phyloP scores from a whole-genome alignment of 2,113 vertebrate species.

The Grus americana region DNA sequence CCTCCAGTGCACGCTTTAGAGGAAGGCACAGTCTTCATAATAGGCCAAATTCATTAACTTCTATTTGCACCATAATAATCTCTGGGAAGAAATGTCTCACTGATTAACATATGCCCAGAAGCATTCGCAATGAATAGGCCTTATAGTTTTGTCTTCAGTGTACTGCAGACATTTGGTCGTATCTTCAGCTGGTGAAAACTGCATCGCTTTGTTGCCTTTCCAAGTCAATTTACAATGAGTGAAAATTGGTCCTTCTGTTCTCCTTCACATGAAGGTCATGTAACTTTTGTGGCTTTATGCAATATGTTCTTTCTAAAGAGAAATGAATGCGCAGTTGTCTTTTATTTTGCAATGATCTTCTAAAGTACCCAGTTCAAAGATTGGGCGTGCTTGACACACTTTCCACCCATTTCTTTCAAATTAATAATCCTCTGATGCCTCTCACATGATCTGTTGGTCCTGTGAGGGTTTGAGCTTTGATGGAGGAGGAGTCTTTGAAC shows the following conservation, averaged over 20 bases:
- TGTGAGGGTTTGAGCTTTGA: constrained; percentile 47
- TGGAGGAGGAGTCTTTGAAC: constrained; percentile 50
- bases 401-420: constrained; percentile 55
- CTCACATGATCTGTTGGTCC: constrained; percentile 52
- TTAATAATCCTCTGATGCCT: constrained; percentile 56
- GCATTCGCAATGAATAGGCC: constrained; percentile 3
- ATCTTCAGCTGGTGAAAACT: constrained; percentile 40
- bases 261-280: constrained; percentile 56
- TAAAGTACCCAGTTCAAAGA: constrained; percentile 64
- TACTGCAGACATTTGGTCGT: neutral
- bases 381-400: constrained; percentile 33
- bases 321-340: constrained; percentile 63
- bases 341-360: constrained; percentile 61
- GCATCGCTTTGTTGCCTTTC: constrained; percentile 35
- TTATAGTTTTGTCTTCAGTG: neutral
- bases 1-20: neutral
- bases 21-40: neutral
- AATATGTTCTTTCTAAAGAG: constrained; percentile 54
- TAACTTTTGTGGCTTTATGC: constrained; percentile 58
- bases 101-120: constrained; percentile 19
- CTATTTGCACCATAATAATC: neutral
- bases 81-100: constrained; percentile 17
- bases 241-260: constrained; percentile 55
- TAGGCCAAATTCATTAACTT: neutral
- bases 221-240: constrained; percentile 21